Base-by-base conservation (phyloP, 2,888 invertebrate species). In the Drosophila hamatofila region DNA sequence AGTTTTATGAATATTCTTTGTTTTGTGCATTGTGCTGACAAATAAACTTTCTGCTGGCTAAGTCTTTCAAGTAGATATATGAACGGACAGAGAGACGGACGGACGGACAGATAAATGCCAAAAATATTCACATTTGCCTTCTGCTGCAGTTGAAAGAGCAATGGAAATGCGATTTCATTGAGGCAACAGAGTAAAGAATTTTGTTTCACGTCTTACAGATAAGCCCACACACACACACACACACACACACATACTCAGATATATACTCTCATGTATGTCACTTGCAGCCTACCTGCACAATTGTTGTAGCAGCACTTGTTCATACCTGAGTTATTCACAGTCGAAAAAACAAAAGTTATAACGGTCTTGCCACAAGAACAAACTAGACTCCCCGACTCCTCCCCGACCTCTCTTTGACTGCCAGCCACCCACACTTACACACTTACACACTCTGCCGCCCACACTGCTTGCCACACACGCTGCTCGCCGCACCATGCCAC, bases 331-430 rank as follows among this genome's bases (percentile, higher is more conserved):
- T 54, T 63, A 63, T 33, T 62, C 30, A 27, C 30, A 58, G 55
- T 49, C 55, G 66, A 70, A 77, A 88, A 81, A 68, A 77, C 68
- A 84, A 84, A 84, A 87, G 79, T 69, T 73, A 72, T 83, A 86
- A 81, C 79, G 81, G 78, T 68, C 46, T 54, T 48, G 49, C 59
- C 55, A 56, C 66, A 46, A 66, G 46, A 66, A 66, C 54, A 2
- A 35, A 37, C 37, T 37, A 52, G n/a, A 44, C 46, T 56, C 9
- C 12, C 16, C 33, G 2, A 39, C 4, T n/a, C 1, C n/a, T 2
- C n/a, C 16, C 4, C 6, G 2, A 1, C 16, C 7, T n/a, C n/a
- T 14, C 37, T 0, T n/a, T 0, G 11, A 11, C 23, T 3, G 8
- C 14, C 6, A 7, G 8, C 0, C 16, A 18, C 21, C n/a, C 27